Conservation (phyloP, 2,888 invertebrate species). For the Melieria crassipennis region DNA sequence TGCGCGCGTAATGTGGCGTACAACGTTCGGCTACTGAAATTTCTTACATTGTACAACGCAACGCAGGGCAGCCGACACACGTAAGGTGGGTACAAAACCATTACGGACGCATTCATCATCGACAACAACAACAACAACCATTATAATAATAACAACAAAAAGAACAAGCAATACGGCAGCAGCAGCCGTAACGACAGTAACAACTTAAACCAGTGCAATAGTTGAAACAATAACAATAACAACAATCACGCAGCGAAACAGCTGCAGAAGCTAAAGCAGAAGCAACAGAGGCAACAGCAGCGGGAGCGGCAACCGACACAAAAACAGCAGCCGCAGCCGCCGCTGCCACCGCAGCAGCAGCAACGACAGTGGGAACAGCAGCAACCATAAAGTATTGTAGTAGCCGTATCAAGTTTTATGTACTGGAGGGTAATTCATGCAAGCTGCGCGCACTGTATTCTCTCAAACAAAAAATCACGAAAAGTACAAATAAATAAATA, state of each 20-base stretch:
- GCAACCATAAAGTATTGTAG: slow-evolving; percentile 41
- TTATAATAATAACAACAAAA: background rate
- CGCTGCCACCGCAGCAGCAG: slow-evolving; percentile 2
- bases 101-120: slow-evolving; percentile 13
- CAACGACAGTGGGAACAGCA: slow-evolving; percentile 24
- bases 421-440: slow-evolving; percentile 43
- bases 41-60: too few species aligned
- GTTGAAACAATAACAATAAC: slow-evolving; percentile 6
- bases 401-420: slow-evolving; percentile 48
- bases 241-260: background rate
- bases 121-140: background rate
- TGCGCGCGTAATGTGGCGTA: too few species aligned
- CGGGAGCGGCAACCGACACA: background rate
- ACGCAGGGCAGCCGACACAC: background rate
- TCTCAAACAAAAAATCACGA: background rate
- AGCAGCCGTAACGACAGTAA: slow-evolving; percentile 1
- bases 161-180: slow-evolving; percentile 1
- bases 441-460: background rate
- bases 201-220: background rate
- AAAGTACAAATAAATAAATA: background rate
- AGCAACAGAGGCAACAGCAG: slow-evolving; percentile 12
- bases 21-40: too few species aligned
- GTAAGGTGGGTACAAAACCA: slow-evolving; percentile 16
- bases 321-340: background rate
- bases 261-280: background rate